Evolutionary conservation across 2,797 vertebrate genomes (phyloP).

Genomic region (Botia kubotai): DNA sequence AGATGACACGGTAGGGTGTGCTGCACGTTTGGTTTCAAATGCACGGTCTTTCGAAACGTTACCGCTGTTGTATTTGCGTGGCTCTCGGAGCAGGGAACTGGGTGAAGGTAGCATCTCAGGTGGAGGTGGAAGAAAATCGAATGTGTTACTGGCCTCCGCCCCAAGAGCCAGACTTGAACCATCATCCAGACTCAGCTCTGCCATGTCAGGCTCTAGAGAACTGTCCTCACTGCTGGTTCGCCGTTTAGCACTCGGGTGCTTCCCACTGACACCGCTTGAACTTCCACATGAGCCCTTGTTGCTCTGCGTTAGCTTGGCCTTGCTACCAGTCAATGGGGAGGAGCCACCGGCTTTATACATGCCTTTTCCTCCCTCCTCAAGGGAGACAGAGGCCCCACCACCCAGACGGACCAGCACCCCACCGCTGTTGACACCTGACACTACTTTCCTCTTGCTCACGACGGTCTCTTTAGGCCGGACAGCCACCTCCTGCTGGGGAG

Average conservation of each 20-base stretch:
- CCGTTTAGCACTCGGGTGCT: conserved; percentile 87
- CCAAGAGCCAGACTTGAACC: conserved; percentile 91
- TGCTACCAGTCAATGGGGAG: conserved; percentile 76
- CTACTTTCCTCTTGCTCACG: conserved; percentile 87
- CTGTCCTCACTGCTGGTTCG: conserved; percentile 98
- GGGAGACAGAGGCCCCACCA: conserved; percentile 72
- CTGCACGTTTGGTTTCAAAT: conserved; percentile 69
- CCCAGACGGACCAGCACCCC: conserved; percentile 83
- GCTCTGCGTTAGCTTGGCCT: conserved; percentile 83
- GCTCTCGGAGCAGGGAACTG: conserved; percentile 80
- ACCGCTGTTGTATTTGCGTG: conserved; percentile 68
- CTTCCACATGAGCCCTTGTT: conserved; percentile 68
- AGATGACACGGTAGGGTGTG: conserved; percentile 57
- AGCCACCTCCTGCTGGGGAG: conserved; percentile 83
- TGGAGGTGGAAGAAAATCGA: conserved; percentile 86
- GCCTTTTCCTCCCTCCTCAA: conserved; percentile 86
- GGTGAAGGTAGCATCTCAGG: conserved; percentile 79
- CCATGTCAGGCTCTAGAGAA: conserved; percentile 94
- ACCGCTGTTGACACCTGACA: conserved; percentile 78
- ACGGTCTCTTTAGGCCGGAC: conserved; percentile 92
- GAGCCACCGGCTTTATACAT: conserved; percentile 83
- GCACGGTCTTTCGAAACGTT: conserved; percentile 61
- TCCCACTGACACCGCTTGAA: conserved; percentile 70
- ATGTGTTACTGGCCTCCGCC: conserved; percentile 96
- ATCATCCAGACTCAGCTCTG: conserved; percentile 95